phyloP scores from a whole-genome alignment of 2,797 vertebrate species.

The Bradypus variegatus region DNA sequence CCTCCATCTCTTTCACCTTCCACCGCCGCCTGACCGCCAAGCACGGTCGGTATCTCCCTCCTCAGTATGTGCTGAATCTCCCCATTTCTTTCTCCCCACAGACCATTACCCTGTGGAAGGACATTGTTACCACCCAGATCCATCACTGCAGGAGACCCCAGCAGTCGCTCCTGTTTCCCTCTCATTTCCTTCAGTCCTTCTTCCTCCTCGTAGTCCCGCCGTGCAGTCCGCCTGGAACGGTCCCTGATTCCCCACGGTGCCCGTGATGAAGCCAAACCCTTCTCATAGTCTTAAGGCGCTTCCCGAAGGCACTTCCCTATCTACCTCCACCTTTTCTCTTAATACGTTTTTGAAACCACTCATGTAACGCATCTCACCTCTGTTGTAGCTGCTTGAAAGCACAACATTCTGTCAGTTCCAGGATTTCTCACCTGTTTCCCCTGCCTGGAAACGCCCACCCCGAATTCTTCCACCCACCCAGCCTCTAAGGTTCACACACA shows the following conservation, averaged over 20 bases:
- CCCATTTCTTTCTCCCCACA: background rate
- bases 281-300: too few relatives aligned
- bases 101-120: too few relatives aligned
- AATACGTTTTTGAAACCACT: background rate
- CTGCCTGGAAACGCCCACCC: background rate
- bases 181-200: too few relatives aligned
- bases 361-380: background rate
- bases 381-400: background rate
- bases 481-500: background rate
- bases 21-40: fast-evolving
- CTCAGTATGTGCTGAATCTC: background rate
- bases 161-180: fast-evolving
- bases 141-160: too few relatives aligned
- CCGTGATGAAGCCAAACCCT: background rate
- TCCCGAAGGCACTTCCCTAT: background rate
- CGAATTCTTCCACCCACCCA: too few relatives aligned
- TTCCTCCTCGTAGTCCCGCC: background rate
- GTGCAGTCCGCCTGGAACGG: background rate
- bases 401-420: fast-evolving
- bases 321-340: background rate
- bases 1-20: background rate
- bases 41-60: background rate
- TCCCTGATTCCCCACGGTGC: fast-evolving
- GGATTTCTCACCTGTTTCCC: background rate
- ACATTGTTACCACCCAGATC: background rate